Evolutionary conservation across 2,888 invertebrate species (phyloP), one percentile per base, ranked within the genome.

Genomic region (Nudaria mundana): DNA sequence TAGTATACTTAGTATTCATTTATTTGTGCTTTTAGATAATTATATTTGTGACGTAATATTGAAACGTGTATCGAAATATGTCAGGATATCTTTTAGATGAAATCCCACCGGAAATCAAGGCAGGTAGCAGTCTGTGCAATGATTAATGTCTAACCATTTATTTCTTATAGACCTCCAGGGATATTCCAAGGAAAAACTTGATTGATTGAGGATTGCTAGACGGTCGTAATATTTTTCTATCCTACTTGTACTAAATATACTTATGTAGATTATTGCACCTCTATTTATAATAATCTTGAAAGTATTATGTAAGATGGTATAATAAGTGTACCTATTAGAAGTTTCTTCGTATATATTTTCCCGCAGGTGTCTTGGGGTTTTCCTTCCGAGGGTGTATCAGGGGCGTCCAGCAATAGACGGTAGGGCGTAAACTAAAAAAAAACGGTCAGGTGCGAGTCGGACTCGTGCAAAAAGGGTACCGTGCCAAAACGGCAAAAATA

Each of bases 71-170:
- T 18, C 18, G 54, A 63, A 66, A 70, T 64, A 64, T 53, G 37
- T 45, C 39, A 42, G 56, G 63, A 66, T 68, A 68, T 61, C 58
- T 56, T 50, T 15, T 41, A 66, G 72, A 76, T 76, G 74, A 71
- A 70, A 63, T 61, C 52, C 63, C 52, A 42, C 51, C 49, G 50
- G 61, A 70, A 77, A 71, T 65, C 70, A 55, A 69, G 68, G 55
- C 67, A 44, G 66, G 74, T n/a, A n/a, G n/a, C n/a, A n/a, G n/a
- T 69, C 76, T 71, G 61, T 77, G 76, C 82, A 81, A 82, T 81
- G 84, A 85, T 85, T 80, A 81, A 86, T 82, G 82, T 58, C n/a
- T 52, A 41, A 49, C 76, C 75, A 79, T 84, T 81, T 77, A 76
- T 78, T 71, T 65, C 66, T 66, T 71, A 67, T 58, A 61, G 64